These are phyloP conservation scores for Cristatella mucedo DNA, from an alignment of 2,888 invertebrate species.

Conservation along the genomic window DNA sequence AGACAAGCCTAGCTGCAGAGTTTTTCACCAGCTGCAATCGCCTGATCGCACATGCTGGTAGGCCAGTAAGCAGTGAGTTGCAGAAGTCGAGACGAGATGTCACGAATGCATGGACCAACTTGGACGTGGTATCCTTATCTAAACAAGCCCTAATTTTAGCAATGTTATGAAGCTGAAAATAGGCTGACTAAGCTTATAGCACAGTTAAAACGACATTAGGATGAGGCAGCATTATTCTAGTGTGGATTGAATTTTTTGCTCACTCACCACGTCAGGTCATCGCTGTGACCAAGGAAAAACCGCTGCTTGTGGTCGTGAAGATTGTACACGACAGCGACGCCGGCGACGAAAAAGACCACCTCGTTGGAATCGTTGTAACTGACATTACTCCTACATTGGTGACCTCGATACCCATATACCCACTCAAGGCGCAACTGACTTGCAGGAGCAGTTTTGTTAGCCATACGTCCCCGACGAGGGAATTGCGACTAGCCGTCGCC, in stretches of 20 bases:
- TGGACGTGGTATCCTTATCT: no score
- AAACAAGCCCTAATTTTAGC: no score
- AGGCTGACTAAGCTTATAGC: neutral
- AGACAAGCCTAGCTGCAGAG: no score
- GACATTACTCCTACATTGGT: constrained; percentile 39
- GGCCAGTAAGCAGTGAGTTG: no score
- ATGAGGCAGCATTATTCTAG: neutral
- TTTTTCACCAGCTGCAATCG: no score
- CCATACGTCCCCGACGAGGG: no score
- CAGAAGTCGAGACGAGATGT: no score
- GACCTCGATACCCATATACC: constrained; percentile 41
- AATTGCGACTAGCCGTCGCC: no score
- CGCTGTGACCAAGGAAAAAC: constrained; percentile 39
- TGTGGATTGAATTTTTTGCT: neutral
- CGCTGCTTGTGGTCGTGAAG: constrained; percentile 29
- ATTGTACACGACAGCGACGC: constrained; percentile 39
- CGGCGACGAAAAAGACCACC: constrained; percentile 41
- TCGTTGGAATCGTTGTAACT: constrained; percentile 33
- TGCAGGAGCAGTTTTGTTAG: constrained; percentile 22
- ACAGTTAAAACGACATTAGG: neutral
- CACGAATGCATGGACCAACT: no score
- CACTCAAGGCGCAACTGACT: constrained; percentile 36
- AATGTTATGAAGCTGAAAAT: no score
- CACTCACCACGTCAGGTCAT: constrained; percentile 38
- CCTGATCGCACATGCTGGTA: no score